phyloP scores from a whole-genome alignment of 2,113 vertebrate species.

The Eclectus roratus region DNA sequence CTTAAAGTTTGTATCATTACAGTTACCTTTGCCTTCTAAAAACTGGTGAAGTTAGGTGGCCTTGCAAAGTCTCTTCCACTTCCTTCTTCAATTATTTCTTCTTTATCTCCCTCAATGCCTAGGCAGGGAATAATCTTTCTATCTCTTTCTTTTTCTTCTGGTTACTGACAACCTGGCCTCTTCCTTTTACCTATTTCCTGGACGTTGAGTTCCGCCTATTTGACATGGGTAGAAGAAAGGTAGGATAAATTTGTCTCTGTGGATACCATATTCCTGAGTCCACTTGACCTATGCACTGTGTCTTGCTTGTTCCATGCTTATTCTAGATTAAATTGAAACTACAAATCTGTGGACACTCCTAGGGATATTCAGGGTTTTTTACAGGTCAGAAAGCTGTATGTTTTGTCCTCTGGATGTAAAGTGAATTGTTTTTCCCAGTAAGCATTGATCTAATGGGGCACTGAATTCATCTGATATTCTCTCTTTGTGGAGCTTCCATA shows the following conservation, averaged over 20 bases:
- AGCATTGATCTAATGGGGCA: background rate
- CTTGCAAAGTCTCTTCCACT: background rate
- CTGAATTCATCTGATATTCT: background rate
- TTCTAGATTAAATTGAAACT: background rate
- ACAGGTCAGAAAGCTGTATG: background rate
- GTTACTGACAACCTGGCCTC: slow-evolving; percentile 45
- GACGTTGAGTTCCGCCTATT: slow-evolving; percentile 39
- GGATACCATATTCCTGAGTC: background rate
- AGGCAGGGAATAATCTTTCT: slow-evolving; percentile 46
- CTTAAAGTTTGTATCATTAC: background rate
- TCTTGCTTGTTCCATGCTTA: slow-evolving; percentile 3
- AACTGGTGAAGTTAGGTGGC: background rate
- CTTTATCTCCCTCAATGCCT: background rate
- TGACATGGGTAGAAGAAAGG: slow-evolving; percentile 53
- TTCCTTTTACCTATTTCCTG: slow-evolving; percentile 49
- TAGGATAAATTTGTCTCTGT: slow-evolving; percentile 47
- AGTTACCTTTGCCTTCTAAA: background rate
- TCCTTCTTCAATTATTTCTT: slow-evolving; percentile 14
- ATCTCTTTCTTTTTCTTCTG: slow-evolving; percentile 49
- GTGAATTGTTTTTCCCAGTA: background rate
- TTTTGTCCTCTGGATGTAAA: background rate
- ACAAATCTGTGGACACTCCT: background rate
- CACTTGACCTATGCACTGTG: background rate
- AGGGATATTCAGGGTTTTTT: background rate
- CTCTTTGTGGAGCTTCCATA: background rate